A percentile compares a stretch with the other conserved stretches of the same genome.
phyloP scores from a whole-genome alignment of 1,140 invertebrate species.

The Penaeus vannamei region DNA sequence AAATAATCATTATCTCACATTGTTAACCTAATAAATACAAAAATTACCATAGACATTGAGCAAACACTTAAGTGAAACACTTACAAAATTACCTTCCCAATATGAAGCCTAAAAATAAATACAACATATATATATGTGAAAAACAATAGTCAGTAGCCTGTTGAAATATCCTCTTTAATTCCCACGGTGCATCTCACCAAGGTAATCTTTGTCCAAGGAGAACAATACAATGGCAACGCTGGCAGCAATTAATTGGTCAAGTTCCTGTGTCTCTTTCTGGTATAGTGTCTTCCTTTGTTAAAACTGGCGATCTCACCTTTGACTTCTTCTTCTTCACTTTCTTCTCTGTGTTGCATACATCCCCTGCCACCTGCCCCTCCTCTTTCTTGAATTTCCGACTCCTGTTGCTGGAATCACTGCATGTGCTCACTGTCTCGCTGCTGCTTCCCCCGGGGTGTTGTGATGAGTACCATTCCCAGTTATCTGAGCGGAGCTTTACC shows the following conservation, averaged over 20 bases:
- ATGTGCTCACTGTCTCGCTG: conserved; percentile 60
- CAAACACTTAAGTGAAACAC: too few relatives aligned
- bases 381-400: conserved; percentile 20
- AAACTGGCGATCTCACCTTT: conserved; percentile 14
- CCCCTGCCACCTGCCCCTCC: not conserved
- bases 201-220: conserved; percentile 25
- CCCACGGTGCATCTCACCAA: not conserved
- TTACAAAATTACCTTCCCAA: too few relatives aligned
- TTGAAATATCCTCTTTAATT: too few relatives aligned
- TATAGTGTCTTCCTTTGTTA: conserved; percentile 34
- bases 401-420: conserved; percentile 50
- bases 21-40: too few relatives aligned
- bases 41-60: too few relatives aligned
- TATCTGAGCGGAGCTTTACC: conserved; percentile 69
- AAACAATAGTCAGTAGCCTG: too few relatives aligned
- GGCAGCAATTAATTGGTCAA: conserved; percentile 46
- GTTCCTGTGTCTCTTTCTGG: conserved; percentile 43
- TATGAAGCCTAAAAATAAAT: too few relatives aligned
- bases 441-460: conserved; percentile 67
- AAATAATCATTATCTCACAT: too few relatives aligned
- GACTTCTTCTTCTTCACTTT: conserved; percentile 50
- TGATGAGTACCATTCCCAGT: conserved; percentile 70
- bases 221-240: conserved; percentile 53
- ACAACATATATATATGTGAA: too few relatives aligned
- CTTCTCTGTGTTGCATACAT: conserved; percentile 20